These are phyloP conservation scores for Gallinago stenura DNA, from an alignment of 2,797 vertebrate species.

Conservation along the genomic window DNA sequence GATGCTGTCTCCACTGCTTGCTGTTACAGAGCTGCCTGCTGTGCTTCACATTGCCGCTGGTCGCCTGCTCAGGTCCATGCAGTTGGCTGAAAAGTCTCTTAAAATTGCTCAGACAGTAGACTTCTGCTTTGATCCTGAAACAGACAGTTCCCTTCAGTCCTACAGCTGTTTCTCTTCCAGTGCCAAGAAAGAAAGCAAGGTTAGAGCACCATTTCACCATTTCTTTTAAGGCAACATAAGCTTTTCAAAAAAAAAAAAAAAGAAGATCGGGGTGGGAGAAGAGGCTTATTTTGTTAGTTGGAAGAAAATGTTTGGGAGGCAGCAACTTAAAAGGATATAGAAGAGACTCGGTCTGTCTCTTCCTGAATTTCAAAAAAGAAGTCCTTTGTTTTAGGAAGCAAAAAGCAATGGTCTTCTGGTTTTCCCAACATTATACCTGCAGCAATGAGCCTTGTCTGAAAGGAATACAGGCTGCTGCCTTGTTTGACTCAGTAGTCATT, in stretches of 20 bases:
- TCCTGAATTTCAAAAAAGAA: background rate
- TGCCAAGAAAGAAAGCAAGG: background rate
- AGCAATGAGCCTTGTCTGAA: background rate
- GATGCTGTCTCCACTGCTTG: background rate
- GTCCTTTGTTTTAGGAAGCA: background rate
- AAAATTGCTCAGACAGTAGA: background rate
- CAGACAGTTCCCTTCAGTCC: background rate
- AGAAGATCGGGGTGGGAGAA: background rate
- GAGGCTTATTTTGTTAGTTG: background rate
- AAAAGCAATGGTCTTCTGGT: background rate
- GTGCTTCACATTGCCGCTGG: background rate
- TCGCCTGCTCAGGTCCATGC: background rate
- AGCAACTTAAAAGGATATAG: background rate
- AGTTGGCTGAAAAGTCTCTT: background rate
- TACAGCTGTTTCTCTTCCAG: background rate
- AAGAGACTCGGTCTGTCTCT: background rate
- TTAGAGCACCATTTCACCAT: background rate
- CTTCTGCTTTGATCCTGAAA: slow-evolving; percentile 12
- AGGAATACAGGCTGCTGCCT: background rate
- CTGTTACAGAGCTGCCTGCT: slow-evolving; percentile 25
- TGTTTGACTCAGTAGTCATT: background rate
- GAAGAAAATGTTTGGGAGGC: background rate
- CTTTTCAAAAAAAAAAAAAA: background rate
- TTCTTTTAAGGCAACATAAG: background rate
- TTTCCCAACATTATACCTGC: background rate